Evolutionary conservation across 2,113 vertebrate species (phyloP).

Genomic region (Ailurus styani): DNA sequence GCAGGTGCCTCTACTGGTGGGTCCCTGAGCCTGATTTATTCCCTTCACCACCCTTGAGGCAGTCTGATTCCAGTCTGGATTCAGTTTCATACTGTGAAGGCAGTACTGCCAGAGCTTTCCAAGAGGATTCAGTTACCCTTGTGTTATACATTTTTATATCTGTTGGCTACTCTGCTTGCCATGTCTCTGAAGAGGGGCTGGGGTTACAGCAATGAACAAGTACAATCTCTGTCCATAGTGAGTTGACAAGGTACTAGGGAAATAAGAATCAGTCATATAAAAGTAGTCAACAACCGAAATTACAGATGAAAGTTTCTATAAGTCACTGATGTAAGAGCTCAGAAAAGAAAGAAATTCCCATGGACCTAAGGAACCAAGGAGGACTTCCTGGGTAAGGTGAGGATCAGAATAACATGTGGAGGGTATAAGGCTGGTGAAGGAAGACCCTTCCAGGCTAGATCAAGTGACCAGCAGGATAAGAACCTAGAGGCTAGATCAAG

Average conservation of each 20-base stretch:
- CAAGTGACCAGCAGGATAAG: not conserved
- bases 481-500: not conserved
- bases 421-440: not conserved
- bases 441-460: not conserved
- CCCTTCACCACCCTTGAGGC: not conserved
- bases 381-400: not conserved
- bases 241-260: not conserved
- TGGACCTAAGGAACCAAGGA: not conserved
- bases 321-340: not conserved
- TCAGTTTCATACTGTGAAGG: not conserved
- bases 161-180: not conserved
- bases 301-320: not conserved
- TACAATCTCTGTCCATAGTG: not conserved
- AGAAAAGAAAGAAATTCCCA: not conserved
- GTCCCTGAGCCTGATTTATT: not conserved
- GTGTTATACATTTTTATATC: not conserved
- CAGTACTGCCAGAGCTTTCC: not conserved
- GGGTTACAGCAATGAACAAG: not conserved
- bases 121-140: not conserved
- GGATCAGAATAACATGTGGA: not conserved
- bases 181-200: not conserved
- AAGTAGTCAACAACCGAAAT: not conserved
- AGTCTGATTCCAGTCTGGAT: not conserved
- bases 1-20: rapidly evolving
- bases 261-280: not conserved